Base-by-base conservation (phyloP, 1,140 invertebrate genomes). In the Halesus radiatus region DNA sequence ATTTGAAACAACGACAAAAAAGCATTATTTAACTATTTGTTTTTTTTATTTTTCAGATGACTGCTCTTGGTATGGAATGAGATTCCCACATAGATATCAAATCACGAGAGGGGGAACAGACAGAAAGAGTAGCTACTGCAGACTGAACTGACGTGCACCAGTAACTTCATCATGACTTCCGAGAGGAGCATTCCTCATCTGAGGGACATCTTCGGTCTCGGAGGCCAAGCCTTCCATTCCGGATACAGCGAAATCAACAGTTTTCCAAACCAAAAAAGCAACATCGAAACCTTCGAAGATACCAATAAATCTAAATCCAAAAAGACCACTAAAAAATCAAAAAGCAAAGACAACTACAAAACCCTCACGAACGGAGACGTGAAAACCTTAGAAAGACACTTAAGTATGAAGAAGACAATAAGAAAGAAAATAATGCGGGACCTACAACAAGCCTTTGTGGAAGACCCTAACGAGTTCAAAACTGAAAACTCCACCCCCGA, bases 371-470 rank as follows among this genome's bases (percentile, higher is more conserved):
- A 93, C 81, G 92, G 91, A 20, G 93, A 95, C 85, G 92, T 94
- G 20, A 94, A 95, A 85, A 94, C 95, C 10, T 87, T 96, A 54
- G 95, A 96, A 85, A 89, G 94, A 79, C 94, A 96, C 86, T 89
- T 96, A 74, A 95, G 94, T 81, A 96, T 96, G 95, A 96, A 96
- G 88, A 96, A 96, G 86, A 96, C 94, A 6, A 95, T 96, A 77
- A 87, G 94, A 56, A 96, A 95, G 87, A 95, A 96, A 88, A 95
- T 96, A 84, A 96, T 95, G 94, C 90, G 95, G 6, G 94, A 96
- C 85, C 88, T 96, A 60, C 93, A 94, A 84, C 92, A 94, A 84
- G 93, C 94, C 5, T 94, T 94, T 85, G 92, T 94, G 80, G 94
- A 94, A 84, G 93, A 94, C 85, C 93, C 93, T 53, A 93, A 93